These are phyloP conservation scores for Heliocidaris erythrogramma DNA, from an alignment of 35 echinoderm and acorn worm species.

Conservation along the genomic window DNA sequence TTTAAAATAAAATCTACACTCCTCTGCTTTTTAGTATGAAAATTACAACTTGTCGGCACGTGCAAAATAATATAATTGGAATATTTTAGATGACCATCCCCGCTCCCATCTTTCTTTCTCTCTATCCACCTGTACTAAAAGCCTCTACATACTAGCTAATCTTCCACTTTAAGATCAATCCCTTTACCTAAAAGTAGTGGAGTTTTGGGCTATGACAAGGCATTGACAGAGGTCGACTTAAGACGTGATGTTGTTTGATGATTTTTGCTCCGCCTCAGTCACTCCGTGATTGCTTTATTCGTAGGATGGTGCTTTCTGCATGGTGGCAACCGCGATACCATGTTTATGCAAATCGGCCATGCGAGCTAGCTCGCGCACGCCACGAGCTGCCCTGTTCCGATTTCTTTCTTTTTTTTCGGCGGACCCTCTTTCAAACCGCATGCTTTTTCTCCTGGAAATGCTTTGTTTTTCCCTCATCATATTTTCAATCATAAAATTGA, in stretches of 20 bases:
- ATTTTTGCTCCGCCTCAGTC: not conserved
- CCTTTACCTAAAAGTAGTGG: no score
- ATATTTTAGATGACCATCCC: no score
- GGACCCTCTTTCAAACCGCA: not conserved
- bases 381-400: not conserved
- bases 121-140: no score
- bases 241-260: conserved; percentile 1
- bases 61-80: no score
- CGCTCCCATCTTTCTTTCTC: no score
- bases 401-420: not conserved
- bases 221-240: not conserved
- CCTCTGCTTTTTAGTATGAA: no score
- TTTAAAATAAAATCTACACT: no score
- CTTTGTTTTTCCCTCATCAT: not conserved
- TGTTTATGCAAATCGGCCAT: conserved; percentile 26
- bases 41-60: no score
- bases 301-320: not conserved
- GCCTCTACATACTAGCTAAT: no score
- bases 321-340: not conserved
- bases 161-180: no score
- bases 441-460: not conserved
- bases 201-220: not conserved
- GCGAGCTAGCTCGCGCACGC: not conserved
- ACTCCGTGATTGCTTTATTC: not conserved
- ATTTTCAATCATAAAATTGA: no score